Percentiles rank a stretch among this genome's conserved stretches.
Evolutionary conservation across 2,113 vertebrate species (phyloP).

Genomic region (Hippocampus abdominalis): DNA sequence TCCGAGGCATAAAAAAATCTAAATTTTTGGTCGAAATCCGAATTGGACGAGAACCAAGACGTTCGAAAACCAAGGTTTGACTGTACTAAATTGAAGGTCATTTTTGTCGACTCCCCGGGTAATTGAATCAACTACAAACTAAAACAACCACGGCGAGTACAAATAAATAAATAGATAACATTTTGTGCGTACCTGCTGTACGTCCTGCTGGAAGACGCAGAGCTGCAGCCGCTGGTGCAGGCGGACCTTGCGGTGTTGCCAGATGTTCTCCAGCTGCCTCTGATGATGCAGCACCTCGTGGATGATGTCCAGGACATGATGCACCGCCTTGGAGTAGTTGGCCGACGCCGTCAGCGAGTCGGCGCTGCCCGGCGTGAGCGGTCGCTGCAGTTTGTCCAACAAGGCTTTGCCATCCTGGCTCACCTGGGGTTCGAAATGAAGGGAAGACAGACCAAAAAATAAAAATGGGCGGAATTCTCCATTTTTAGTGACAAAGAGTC

Average conservation of each 20-base stretch:
- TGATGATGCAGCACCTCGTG: slow-evolving; percentile 98
- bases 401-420: slow-evolving; percentile 97
- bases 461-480: background rate
- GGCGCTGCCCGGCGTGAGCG: slow-evolving; percentile 89
- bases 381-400: slow-evolving; percentile 94
- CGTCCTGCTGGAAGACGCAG: slow-evolving; percentile 97
- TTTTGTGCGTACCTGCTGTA: slow-evolving; percentile 82
- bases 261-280: slow-evolving; percentile 96
- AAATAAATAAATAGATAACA: no score
- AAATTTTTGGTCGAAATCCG: no score
- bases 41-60: no score
- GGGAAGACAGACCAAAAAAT: no score
- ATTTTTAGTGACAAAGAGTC: background rate
- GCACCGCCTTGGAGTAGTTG: slow-evolving; percentile 97
- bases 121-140: no score
- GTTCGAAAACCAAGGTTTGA: no score
- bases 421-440: slow-evolving; percentile 72
- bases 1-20: no score
- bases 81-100: no score
- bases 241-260: slow-evolving; percentile 98
- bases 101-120: no score
- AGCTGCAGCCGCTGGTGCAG: slow-evolving; percentile 95
- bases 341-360: slow-evolving; percentile 94
- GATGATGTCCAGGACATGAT: slow-evolving; percentile 93
- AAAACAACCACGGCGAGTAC: no score